phyloP scores from a whole-genome alignment of 2,888 invertebrate species.

The Piscicola geometra region DNA sequence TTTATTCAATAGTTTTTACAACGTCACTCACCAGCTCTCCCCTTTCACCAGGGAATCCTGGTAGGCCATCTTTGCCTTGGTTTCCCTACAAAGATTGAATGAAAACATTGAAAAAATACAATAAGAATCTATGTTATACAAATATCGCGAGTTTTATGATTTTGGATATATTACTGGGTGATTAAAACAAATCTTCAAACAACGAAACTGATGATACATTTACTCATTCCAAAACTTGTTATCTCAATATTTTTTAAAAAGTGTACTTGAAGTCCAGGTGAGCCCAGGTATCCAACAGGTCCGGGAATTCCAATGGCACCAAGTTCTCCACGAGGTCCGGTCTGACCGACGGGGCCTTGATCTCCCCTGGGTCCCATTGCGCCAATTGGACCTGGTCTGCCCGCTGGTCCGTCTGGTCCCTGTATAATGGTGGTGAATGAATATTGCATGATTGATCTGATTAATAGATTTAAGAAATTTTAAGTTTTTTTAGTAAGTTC shows the following conservation, averaged over 20 bases:
- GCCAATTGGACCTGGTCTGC: slow-evolving; percentile 43
- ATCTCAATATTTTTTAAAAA: too few species aligned
- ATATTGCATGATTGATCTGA: not conserved
- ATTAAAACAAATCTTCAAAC: too few species aligned
- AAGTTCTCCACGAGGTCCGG: slow-evolving; percentile 54
- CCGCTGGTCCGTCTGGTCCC: slow-evolving; percentile 36
- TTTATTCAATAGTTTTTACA: too few species aligned
- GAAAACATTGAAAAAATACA: not conserved
- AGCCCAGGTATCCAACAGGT: slow-evolving; percentile 43
- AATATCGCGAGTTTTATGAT: too few species aligned
- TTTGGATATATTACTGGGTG: too few species aligned
- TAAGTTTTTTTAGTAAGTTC: not conserved
- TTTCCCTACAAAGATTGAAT: slow-evolving; percentile 33
- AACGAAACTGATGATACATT: too few species aligned
- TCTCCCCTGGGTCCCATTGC: slow-evolving; percentile 51
- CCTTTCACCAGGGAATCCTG: slow-evolving; percentile 39
- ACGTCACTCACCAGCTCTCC: slow-evolving; percentile 37
- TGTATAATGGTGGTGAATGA: not conserved
- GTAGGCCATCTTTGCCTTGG: slow-evolving; percentile 38
- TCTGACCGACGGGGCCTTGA: slow-evolving; percentile 54
- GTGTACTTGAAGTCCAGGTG: slow-evolving; percentile 34
- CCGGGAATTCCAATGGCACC: slow-evolving; percentile 47
- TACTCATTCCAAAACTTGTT: too few species aligned
- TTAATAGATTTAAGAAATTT: not conserved
- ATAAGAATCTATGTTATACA: not conserved